A percentile compares a stretch with the other conserved stretches of the same genome.
These are phyloP conservation scores for Xanthia icteritia DNA, from an alignment of 2,888 invertebrate genomes.

Conservation along the genomic window DNA sequence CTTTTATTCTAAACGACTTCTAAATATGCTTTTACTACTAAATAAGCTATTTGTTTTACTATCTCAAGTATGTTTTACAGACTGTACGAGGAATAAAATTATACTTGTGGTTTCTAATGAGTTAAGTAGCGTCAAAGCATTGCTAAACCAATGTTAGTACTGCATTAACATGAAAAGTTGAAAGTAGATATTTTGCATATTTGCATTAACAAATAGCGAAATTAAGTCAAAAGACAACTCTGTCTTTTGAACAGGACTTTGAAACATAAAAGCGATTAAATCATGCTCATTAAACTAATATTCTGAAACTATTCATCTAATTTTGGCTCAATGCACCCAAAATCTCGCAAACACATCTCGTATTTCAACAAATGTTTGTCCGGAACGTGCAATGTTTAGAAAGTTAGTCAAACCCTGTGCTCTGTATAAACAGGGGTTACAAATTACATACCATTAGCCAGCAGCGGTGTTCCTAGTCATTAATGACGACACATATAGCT, in stretches of 20 bases:
- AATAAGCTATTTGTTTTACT: neutral
- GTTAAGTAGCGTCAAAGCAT: constrained; percentile 10
- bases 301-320: too few species aligned
- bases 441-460: constrained; percentile 62
- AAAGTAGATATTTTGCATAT: constrained; percentile 4
- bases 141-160: constrained; percentile 9
- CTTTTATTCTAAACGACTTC: neutral
- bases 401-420: constrained; percentile 32
- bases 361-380: constrained; percentile 31
- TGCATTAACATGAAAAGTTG: constrained; percentile 8
- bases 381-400: constrained; percentile 38
- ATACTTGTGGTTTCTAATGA: neutral
- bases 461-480: constrained; percentile 55
- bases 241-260: neutral
- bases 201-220: neutral
- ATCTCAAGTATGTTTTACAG: neutral
- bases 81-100: neutral
- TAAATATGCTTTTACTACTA: neutral
- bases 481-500: constrained; percentile 49
- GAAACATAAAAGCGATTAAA: neutral
- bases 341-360: constrained; percentile 9
- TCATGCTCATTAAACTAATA: neutral
- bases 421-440: constrained; percentile 44
- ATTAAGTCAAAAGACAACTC: too few species aligned
- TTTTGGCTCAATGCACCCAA: neutral